Evolutionary conservation across 2,113 vertebrate genomes (phyloP).

Genomic region (Albula glossodonta): DNA sequence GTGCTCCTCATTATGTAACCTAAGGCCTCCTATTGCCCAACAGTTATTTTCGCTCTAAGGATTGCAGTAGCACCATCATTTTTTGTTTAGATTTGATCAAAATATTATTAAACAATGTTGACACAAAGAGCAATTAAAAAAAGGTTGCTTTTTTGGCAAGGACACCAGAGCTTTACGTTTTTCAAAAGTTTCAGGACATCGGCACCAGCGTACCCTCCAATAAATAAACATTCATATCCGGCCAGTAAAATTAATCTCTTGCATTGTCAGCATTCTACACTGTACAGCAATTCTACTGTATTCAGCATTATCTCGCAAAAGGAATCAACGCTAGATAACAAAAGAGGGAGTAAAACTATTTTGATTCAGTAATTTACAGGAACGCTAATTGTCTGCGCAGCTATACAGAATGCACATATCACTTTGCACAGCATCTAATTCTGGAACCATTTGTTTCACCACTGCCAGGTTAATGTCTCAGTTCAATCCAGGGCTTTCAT

Average conservation of each 20-base stretch:
- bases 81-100: too few species aligned
- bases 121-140: too few species aligned
- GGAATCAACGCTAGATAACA: background rate
- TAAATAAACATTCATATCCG: background rate
- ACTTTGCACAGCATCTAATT: conserved; percentile 12
- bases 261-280: too few species aligned
- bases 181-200: too few species aligned
- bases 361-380: background rate
- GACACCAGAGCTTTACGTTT: too few species aligned
- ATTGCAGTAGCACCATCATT: background rate
- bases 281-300: too few species aligned
- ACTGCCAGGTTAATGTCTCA: background rate
- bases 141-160: too few species aligned
- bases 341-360: background rate
- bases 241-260: background rate
- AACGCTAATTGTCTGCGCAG: background rate
- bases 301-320: background rate
- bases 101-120: too few species aligned
- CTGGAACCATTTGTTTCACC: conserved; percentile 21
- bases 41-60: too few species aligned
- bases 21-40: too few species aligned
- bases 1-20: too few species aligned
- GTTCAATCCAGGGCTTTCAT: conserved; percentile 56
- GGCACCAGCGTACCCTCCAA: background rate
- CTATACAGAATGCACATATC: background rate